phyloP scores from a whole-genome alignment of 2,888 invertebrate species.

The Ophion ventricosus region DNA sequence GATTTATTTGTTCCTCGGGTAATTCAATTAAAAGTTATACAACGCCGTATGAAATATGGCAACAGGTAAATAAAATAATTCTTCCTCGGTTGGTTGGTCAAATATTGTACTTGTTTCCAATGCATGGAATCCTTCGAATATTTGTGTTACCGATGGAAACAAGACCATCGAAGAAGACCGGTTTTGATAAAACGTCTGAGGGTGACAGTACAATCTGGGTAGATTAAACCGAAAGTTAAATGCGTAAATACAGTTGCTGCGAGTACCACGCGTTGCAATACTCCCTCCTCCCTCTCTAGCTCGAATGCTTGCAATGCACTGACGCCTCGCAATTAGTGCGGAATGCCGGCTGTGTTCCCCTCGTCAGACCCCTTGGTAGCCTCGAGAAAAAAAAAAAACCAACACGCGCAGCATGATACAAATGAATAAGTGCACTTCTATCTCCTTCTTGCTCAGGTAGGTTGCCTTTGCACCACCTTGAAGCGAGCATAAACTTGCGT shows the following conservation, averaged over 20 bases:
- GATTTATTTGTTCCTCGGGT: background rate
- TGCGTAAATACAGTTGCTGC: conserved; percentile 68
- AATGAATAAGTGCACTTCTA: conserved; percentile 56
- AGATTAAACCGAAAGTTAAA: conserved; percentile 46
- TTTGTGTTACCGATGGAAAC: too few species aligned
- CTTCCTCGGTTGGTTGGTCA: background rate
- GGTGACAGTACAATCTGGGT: background rate
- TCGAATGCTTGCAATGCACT: conserved; percentile 59
- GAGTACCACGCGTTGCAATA: conserved; percentile 44
- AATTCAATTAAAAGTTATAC: too few species aligned
- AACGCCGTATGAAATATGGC: too few species aligned
- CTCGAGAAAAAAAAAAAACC: conserved; percentile 34
- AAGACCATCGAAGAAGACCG: too few species aligned
- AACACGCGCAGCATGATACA: conserved; percentile 33
- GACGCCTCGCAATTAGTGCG: conserved; percentile 75
- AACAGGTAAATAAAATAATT: background rate
- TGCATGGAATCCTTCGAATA: background rate
- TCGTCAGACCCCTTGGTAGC: conserved; percentile 48
- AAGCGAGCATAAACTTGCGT: conserved; percentile 50
- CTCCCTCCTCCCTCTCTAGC: conserved; percentile 22
- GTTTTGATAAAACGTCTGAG: conserved; percentile 13
- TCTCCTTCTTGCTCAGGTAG: conserved; percentile 9
- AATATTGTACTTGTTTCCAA: background rate
- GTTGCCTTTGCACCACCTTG: conserved; percentile 24
- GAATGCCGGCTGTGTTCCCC: conserved; percentile 69